A percentile compares a stretch with the other conserved stretches of the same genome.
phyloP scores from a whole-genome alignment of 2,888 invertebrate genomes.

The Pammene aurita region DNA sequence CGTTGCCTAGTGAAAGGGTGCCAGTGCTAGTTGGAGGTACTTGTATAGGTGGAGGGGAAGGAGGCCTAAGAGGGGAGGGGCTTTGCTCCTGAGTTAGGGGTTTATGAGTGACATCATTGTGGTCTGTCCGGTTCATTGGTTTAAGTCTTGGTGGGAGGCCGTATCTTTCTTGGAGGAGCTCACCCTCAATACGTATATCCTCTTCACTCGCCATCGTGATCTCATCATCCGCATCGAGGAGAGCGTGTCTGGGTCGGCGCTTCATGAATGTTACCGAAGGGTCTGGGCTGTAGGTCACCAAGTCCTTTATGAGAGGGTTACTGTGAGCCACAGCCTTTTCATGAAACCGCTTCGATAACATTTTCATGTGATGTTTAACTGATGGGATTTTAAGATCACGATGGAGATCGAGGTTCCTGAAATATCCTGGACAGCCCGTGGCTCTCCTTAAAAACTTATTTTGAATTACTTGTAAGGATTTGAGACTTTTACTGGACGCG shows the following conservation, averaged over 20 bases:
- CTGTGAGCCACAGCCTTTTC: not conserved
- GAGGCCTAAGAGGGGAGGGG: too few relatives aligned
- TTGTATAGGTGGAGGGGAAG: too few relatives aligned
- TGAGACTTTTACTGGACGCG: not conserved
- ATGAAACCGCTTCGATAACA: not conserved
- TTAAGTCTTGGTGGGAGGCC: too few relatives aligned
- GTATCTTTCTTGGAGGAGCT: not conserved
- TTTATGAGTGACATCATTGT: too few relatives aligned
- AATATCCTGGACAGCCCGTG: not conserved
- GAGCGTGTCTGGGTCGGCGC: not conserved
- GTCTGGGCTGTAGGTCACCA: not conserved
- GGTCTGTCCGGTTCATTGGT: too few relatives aligned
- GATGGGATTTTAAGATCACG: not conserved
- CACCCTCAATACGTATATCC: not conserved
- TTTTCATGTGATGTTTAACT: not conserved
- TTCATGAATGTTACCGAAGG: not conserved
- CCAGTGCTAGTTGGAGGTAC: too few relatives aligned
- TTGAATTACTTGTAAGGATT: not conserved
- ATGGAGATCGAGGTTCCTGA: not conserved
- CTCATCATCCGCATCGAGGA: not conserved
- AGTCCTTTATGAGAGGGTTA: not conserved
- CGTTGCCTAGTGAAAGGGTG: too few relatives aligned
- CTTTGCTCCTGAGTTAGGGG: too few relatives aligned
- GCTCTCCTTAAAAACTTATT: not conserved
- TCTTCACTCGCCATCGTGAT: not conserved